A percentile compares a stretch with the other conserved stretches of the same genome.
Evolutionary conservation across 2,888 invertebrate species (phyloP).

Genomic region (Hermodice carunculata): DNA sequence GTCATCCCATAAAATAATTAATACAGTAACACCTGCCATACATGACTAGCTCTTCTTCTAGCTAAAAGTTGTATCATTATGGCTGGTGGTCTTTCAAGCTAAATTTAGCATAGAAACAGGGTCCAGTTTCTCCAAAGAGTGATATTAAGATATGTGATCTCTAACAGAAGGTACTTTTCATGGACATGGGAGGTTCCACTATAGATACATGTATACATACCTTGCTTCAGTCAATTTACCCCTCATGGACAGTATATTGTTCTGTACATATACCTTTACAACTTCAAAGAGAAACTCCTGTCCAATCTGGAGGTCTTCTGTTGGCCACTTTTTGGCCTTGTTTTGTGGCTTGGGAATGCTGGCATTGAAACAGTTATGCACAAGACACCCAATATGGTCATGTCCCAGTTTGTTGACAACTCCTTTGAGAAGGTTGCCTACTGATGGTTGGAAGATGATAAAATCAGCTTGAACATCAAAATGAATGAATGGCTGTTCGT

Average conservation of each 20-base stretch:
- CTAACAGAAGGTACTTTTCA: too few relatives aligned
- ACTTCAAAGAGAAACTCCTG: slow-evolving; percentile 77
- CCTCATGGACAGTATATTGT: slow-evolving; percentile 46
- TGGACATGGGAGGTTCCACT: too few relatives aligned
- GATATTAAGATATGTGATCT: too few relatives aligned
- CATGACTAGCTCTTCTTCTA: too few relatives aligned
- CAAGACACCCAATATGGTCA: slow-evolving; percentile 78
- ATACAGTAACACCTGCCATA: too few relatives aligned
- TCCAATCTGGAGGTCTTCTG: slow-evolving; percentile 74
- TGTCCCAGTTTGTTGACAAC: slow-evolving; percentile 78
- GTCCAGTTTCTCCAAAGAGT: too few relatives aligned
- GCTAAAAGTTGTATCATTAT: too few relatives aligned
- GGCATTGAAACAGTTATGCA: slow-evolving; percentile 80
- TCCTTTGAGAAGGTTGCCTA: slow-evolving; percentile 75
- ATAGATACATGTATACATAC: too few relatives aligned
- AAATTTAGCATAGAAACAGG: too few relatives aligned
- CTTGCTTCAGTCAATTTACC: slow-evolving; percentile 30
- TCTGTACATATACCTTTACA: slow-evolving; percentile 72
- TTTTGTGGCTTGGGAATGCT: slow-evolving; percentile 76
- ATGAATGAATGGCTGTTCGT: slow-evolving; percentile 77
- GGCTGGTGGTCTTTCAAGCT: too few relatives aligned
- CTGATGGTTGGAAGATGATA: slow-evolving; percentile 77
- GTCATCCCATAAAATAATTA: too few relatives aligned
- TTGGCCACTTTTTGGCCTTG: slow-evolving; percentile 74
- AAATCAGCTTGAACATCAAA: slow-evolving; percentile 80